phyloP scores from a whole-genome alignment of 2,797 vertebrate genomes.

The Melanotaenia parkinsoni region DNA sequence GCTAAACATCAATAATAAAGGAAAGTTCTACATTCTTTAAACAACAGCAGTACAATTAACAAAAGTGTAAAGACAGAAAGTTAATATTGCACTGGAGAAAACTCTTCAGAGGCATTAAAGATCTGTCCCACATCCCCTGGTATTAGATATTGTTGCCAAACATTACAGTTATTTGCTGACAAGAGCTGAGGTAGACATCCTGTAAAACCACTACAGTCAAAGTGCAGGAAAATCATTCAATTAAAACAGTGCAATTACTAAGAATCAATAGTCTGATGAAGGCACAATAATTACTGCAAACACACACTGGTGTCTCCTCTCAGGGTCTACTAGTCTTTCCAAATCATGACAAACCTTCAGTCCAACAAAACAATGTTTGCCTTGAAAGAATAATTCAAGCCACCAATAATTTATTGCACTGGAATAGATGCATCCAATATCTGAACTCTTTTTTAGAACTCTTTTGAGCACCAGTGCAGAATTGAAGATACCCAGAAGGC shows the following conservation, averaged over 20 bases:
- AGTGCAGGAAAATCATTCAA: slow-evolving; percentile 56
- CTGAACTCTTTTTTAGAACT: slow-evolving; percentile 46
- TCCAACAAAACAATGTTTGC: slow-evolving; percentile 31
- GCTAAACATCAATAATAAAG: not conserved
- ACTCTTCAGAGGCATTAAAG: slow-evolving; percentile 18
- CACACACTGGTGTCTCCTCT: slow-evolving; percentile 37
- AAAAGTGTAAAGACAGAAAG: slow-evolving; percentile 18
- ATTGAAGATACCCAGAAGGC: slow-evolving; percentile 60
- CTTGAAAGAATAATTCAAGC: slow-evolving; percentile 44
- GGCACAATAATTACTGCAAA: slow-evolving; percentile 70
- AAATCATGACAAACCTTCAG: slow-evolving; percentile 40
- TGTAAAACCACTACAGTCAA: slow-evolving; percentile 49
- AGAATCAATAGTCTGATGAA: slow-evolving; percentile 69
- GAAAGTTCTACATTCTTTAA: slow-evolving; percentile 10
- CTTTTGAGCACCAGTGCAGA: slow-evolving; percentile 50
- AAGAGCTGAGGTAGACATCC: slow-evolving; percentile 67
- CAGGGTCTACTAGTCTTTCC: slow-evolving; percentile 29
- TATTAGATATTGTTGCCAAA: slow-evolving; percentile 15
- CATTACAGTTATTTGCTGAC: slow-evolving; percentile 30
- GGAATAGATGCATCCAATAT: slow-evolving; percentile 47
- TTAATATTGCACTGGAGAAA: not conserved
- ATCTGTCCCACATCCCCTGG: not conserved
- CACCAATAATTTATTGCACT: slow-evolving; percentile 57
- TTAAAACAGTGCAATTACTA: slow-evolving; percentile 69
- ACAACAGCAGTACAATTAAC: slow-evolving; percentile 8